Conservation (phyloP, 1,140 invertebrate species). For the Zelostemma sp. region DNA sequence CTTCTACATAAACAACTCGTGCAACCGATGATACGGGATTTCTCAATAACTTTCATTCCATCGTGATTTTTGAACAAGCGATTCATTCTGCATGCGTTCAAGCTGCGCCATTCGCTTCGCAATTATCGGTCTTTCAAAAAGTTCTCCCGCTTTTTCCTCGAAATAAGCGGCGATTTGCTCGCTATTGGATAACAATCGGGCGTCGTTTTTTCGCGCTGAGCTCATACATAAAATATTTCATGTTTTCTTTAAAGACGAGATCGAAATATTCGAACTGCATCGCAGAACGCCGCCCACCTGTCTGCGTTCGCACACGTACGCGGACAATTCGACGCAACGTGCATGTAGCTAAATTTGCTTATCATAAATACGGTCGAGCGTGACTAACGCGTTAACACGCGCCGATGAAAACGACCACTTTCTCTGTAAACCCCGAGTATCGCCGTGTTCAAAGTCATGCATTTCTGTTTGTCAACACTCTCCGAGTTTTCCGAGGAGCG, state of each 20-base stretch:
- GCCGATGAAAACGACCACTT: not conserved
- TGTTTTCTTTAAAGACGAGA: not conserved
- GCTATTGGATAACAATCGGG: not conserved
- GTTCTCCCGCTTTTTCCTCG: no score
- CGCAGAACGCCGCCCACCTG: not conserved
- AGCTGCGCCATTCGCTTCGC: no score
- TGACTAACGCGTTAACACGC: not conserved
- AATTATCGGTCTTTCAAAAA: no score
- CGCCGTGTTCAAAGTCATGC: not conserved
- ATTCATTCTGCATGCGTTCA: no score
- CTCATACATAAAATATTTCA: not conserved
- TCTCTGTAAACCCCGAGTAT: not conserved
- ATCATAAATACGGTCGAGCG: not conserved
- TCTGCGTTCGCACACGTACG: not conserved
- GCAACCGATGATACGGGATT: no score
- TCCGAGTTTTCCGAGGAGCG: no score
- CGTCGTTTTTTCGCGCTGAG: not conserved
- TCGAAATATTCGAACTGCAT: not conserved
- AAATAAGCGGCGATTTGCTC: no score
- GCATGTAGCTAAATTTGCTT: not conserved
- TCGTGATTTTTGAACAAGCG: no score
- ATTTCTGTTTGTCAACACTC: no score
- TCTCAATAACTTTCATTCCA: no score
- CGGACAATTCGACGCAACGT: not conserved
- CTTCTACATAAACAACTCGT: no score